Percentiles rank a stretch among this genome's conserved stretches.
These are phyloP conservation scores for Epicampocera succincta DNA, from an alignment of 2,888 invertebrate species.

Conservation along the genomic window DNA sequence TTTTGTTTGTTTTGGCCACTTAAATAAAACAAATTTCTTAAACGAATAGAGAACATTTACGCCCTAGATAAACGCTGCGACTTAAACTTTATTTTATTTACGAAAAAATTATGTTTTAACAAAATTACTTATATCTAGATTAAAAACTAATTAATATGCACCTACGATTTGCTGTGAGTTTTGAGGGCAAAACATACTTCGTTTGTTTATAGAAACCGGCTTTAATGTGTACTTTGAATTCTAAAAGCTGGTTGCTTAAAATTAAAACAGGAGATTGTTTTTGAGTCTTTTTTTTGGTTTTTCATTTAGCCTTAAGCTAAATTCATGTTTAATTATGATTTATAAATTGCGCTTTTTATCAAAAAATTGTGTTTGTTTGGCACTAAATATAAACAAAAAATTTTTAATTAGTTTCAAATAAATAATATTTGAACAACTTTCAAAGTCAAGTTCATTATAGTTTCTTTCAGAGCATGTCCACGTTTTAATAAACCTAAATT, in stretches of 20 bases:
- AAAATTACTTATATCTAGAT: too few relatives aligned
- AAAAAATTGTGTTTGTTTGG: not conserved
- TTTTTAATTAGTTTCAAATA: constrained; percentile 6
- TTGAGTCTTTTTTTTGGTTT: not conserved
- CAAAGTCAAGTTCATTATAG: constrained; percentile 52
- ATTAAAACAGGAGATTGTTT: not conserved
- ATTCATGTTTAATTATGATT: constrained; percentile 3
- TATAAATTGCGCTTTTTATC: not conserved
- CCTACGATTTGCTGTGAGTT: too few relatives aligned
- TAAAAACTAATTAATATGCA: too few relatives aligned
- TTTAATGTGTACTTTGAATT: not conserved
- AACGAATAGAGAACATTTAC: too few relatives aligned
- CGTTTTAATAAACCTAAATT: constrained; percentile 31
- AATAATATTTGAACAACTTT: not conserved
- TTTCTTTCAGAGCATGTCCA: constrained; percentile 2
- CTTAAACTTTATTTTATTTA: too few relatives aligned
- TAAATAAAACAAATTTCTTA: too few relatives aligned
- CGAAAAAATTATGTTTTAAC: too few relatives aligned
- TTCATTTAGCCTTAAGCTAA: constrained; percentile 17
- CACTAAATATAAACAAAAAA: not conserved
- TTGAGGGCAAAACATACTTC: too few relatives aligned
- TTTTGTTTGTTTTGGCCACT: too few relatives aligned
- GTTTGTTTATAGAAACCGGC: too few relatives aligned
- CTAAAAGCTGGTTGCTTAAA: not conserved
- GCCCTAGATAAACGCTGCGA: too few relatives aligned